Evolutionary conservation across 2,888 invertebrate species (phyloP), one percentile per base, ranked within the genome.

Genomic region (Drosophila anceps): DNA sequence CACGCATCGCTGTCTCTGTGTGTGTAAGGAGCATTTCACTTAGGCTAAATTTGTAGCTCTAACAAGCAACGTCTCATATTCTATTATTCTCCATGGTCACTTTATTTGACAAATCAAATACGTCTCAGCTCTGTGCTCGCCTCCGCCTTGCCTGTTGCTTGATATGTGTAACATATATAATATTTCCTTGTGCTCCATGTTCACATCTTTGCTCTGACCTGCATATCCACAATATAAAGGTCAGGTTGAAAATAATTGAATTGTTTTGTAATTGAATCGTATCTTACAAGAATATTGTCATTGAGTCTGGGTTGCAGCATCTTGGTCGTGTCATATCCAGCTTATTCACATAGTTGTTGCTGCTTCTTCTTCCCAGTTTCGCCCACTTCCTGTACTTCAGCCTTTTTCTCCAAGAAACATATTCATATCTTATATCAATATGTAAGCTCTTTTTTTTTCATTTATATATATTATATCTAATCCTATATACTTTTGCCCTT

Each of bases 11-110:
- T 13, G n/a, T 24, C 2, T 43, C 18, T 41, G 18, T 41, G 29
- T 58, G 20, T 39, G 48, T 39, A n/a, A 18, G 55, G n/a, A 27
- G 54, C 53, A 33, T 27, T 39, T 54, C 54, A 27, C 54, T 54
- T 54, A 10, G 39, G n/a, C 54, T 39, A 37, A 39, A 60, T 48
- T 67, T 35, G 59, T 65, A 54, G 79, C 60, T 64, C 62, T 59
- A 41, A 31, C 48, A 39, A 41, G 31, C 27, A 35, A 29, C 20
- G 37, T 9, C 35, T 43, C 13, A 15, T 24, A n/a, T 29, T 39
- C 35, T 51, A 18, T 43, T 35, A 39, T 39, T 9, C 57, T 63
- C 73, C 55, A 53, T 73, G 46, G 76, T 50, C 53, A 54, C 69
- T 75, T 61, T 59, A 59, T 41, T 33, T 54, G 44, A 33, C 44